Percentiles rank a stretch among this genome's conserved stretches.
Evolutionary conservation across 2,113 vertebrate genomes (phyloP).

Genomic region (Isichthys henryi): DNA sequence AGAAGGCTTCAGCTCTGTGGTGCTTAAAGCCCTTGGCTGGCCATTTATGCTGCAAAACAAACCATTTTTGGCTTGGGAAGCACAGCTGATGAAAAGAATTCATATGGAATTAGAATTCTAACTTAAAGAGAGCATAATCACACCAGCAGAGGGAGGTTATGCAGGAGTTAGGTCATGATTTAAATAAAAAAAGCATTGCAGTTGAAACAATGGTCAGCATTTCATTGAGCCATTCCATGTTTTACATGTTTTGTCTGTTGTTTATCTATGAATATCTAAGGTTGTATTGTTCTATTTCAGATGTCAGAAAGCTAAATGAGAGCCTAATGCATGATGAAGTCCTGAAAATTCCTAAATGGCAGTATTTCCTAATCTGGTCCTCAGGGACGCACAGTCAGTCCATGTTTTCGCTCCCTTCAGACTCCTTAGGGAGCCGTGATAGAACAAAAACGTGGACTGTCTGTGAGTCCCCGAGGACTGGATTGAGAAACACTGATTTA

Average conservation of each 20-base stretch:
- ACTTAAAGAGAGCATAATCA: neutral
- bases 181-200: neutral
- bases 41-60: neutral
- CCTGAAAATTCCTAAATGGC: neutral
- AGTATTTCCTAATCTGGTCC: neutral
- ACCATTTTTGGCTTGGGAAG: neutral
- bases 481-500: neutral
- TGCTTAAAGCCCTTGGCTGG: neutral
- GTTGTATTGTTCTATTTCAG: slow-evolving; percentile 4
- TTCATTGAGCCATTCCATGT: neutral
- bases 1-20: neutral
- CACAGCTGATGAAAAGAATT: neutral
- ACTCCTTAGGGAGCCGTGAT: neutral
- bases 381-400: neutral
- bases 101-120: neutral
- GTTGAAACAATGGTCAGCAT: neutral
- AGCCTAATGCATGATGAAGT: neutral
- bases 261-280: neutral
- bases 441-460: neutral
- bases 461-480: no score
- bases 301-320: neutral
- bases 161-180: neutral
- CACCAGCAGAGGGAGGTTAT: neutral
- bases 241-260: neutral
- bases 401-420: neutral